A percentile compares a stretch with the other conserved stretches of the same genome.
Conservation (phyloP, 1,140 invertebrate species). For the Scaptodrosophila lebanonensis region DNA sequence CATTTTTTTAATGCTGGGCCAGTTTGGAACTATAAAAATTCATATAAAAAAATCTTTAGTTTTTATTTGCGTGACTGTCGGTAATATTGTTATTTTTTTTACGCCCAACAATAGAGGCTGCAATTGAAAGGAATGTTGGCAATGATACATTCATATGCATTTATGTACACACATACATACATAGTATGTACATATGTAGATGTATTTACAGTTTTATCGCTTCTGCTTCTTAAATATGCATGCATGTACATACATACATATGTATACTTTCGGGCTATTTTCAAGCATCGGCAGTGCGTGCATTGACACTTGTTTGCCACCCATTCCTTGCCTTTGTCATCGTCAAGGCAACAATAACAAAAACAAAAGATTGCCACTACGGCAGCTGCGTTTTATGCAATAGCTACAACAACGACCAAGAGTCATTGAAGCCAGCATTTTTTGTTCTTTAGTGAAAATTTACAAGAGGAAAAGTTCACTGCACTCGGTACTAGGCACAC, state of each 20-base stretch:
- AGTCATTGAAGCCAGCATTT: not conserved
- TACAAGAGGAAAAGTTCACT: constrained; percentile 53
- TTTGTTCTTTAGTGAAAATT: constrained; percentile 6
- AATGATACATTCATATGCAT: constrained; percentile 1
- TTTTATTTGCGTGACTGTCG: too few relatives aligned
- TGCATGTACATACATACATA: too few relatives aligned
- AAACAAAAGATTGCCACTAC: constrained; percentile 15
- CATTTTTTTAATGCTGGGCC: too few relatives aligned
- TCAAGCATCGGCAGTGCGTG: not conserved
- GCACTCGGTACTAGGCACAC: constrained; percentile 32
- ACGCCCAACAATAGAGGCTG: not conserved
- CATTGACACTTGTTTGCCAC: constrained; percentile 8
- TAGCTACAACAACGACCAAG: not conserved
- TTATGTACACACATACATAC: not conserved
- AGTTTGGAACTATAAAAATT: too few relatives aligned
- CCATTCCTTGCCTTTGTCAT: constrained; percentile 3
- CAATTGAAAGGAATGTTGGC: not conserved
- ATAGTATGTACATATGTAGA: not conserved
- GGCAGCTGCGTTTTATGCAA: constrained; percentile 1
- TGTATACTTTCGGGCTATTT: too few relatives aligned
- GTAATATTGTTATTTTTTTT: too few relatives aligned
- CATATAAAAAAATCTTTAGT: too few relatives aligned
- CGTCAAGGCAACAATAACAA: constrained; percentile 19
- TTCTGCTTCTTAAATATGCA: too few relatives aligned
- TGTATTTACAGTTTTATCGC: not conserved